phyloP scores from a whole-genome alignment of 2,888 invertebrate genomes.

The Crossocerus cetratus region DNA sequence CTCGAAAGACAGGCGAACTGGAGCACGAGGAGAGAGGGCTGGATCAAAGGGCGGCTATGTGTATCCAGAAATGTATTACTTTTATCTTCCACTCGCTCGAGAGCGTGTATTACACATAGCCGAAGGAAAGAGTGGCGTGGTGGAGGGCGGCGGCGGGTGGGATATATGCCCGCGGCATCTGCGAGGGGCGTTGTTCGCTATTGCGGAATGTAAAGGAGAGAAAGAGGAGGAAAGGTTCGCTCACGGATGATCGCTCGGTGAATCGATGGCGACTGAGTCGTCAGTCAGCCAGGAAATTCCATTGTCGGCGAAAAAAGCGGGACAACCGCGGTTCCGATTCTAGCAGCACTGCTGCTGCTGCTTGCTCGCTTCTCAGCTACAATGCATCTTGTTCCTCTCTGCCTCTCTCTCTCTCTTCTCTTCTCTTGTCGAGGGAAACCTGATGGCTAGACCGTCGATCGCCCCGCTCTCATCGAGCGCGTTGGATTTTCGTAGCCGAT shows the following conservation, averaged over 20 bases:
- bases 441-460: too few species aligned
- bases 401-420: neutral
- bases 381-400: slow-evolving; percentile 19
- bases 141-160: too few species aligned
- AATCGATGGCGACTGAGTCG: slow-evolving; percentile 46
- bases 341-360: slow-evolving; percentile 19
- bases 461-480: too few species aligned
- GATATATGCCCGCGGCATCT: slow-evolving; percentile 27
- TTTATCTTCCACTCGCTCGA: slow-evolving; percentile 36
- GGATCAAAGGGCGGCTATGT: slow-evolving; percentile 53
- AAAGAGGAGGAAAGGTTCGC: slow-evolving; percentile 48
- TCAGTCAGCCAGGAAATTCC: slow-evolving; percentile 61
- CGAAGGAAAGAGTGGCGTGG: neutral
- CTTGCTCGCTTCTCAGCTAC: slow-evolving; percentile 25
- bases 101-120: slow-evolving; percentile 14
- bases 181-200: slow-evolving; percentile 53
- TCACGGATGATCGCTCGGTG: slow-evolving; percentile 61
- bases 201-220: slow-evolving; percentile 62
- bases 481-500: too few species aligned
- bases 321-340: slow-evolving; percentile 14
- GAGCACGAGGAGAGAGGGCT: neutral
- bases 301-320: slow-evolving; percentile 52
- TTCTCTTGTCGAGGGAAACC: too few species aligned
- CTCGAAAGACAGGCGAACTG: neutral
- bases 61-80: slow-evolving; percentile 52